These are phyloP conservation scores for Sweltsa coloradensis DNA, from an alignment of 1,140 invertebrate genomes.

Conservation along the genomic window DNA sequence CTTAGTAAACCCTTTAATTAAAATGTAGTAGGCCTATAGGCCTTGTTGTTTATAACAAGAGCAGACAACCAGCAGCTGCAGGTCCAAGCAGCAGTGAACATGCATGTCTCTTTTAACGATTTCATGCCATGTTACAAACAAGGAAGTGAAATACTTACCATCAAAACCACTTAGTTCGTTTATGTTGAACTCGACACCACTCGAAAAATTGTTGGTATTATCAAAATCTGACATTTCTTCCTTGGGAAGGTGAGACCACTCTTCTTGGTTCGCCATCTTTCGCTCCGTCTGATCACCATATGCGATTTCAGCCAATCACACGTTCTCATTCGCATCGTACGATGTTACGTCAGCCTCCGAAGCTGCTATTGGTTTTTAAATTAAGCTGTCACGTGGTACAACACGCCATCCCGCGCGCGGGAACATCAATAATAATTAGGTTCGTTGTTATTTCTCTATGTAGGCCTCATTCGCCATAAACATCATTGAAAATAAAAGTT, in stretches of 20 bases:
- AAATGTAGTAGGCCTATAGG: no score
- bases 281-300: conserved; percentile 6
- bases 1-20: no score
- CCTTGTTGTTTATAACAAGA: neutral
- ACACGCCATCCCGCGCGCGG: no score
- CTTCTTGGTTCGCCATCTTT: conserved; percentile 9
- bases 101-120: no score
- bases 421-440: no score
- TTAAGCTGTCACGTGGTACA: no score
- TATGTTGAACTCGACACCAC: conserved; percentile 24
- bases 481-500: no score
- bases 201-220: conserved; percentile 19
- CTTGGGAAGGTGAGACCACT: conserved; percentile 3
- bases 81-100: neutral
- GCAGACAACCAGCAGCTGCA: neutral
- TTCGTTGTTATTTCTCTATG: no score
- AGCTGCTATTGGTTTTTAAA: no score
- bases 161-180: conserved; percentile 26
- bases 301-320: conserved; percentile 5
- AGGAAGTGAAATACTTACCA: conserved; percentile 22
- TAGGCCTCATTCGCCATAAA: no score
- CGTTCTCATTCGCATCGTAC: conserved; percentile 5
- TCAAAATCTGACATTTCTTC: conserved; percentile 22
- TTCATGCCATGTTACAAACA: conserved; percentile 5
- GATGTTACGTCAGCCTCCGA: conserved; percentile 14